phyloP scores from a whole-genome alignment of 2,888 invertebrate species.

The Leptinotarsa tumamoca region DNA sequence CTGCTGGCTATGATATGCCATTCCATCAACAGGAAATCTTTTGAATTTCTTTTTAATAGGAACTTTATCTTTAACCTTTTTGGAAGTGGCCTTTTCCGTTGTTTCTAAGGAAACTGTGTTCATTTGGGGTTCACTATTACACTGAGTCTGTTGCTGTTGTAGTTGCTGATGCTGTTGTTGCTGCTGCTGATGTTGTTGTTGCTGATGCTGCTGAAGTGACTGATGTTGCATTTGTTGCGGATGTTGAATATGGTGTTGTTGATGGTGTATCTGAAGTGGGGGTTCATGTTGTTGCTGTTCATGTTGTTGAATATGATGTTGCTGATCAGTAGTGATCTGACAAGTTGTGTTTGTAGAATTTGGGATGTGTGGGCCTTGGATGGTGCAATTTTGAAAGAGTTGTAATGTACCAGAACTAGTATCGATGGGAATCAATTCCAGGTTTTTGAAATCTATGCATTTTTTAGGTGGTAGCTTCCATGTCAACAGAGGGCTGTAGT shows the following conservation, averaged over 20 bases:
- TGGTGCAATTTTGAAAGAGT: constrained; percentile 9
- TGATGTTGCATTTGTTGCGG: constrained; percentile 10
- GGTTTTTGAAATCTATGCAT: constrained; percentile 29
- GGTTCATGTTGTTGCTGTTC: constrained; percentile 1
- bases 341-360: neutral
- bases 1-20: constrained; percentile 38
- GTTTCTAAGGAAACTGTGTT: neutral
- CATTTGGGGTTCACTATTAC: constrained; percentile 2
- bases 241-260: constrained; percentile 11
- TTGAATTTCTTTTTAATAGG: constrained; percentile 22
- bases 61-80: constrained; percentile 19
- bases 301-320: constrained; percentile 4
- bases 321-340: neutral
- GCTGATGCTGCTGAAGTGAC: neutral
- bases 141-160: constrained; percentile 12
- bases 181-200: neutral
- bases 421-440: constrained; percentile 27
- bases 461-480: constrained; percentile 39
- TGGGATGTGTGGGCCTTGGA: neutral
- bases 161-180: neutral
- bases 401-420: constrained; percentile 29
- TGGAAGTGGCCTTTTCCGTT: neutral
- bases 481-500: constrained; percentile 32
- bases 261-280: neutral
- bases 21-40: constrained; percentile 41